phyloP scores from a whole-genome alignment of 2,888 invertebrate species.

The Ormia ochracea region DNA sequence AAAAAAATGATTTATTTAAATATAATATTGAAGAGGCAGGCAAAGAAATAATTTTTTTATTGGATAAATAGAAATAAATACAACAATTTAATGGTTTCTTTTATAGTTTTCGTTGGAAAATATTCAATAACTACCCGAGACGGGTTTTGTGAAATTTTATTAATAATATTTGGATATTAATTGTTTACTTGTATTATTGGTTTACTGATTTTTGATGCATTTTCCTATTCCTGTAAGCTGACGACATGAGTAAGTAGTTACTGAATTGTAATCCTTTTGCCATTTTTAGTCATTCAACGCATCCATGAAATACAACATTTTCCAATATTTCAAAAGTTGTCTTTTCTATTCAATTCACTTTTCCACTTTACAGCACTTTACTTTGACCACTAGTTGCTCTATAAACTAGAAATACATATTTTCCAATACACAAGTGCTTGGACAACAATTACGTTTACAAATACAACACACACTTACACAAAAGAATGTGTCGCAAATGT shows the following conservation, averaged over 20 bases:
- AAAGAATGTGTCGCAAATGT: slow-evolving; percentile 38
- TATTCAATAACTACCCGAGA: too few relatives aligned
- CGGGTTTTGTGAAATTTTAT: too few relatives aligned
- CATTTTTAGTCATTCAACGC: slow-evolving; percentile 41
- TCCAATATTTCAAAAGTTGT: slow-evolving; percentile 1
- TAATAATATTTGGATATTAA: too few relatives aligned
- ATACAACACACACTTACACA: not conserved
- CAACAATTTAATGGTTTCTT: not conserved
- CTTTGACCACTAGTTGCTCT: slow-evolving; percentile 66
- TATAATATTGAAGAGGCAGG: not conserved
- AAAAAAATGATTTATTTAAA: not conserved
- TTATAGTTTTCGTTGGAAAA: too few relatives aligned
- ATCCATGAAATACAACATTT: slow-evolving; percentile 21
- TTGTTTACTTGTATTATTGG: too few relatives aligned
- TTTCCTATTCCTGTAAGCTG: too few relatives aligned
- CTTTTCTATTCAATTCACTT: slow-evolving; percentile 20
- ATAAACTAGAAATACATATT: slow-evolving; percentile 37
- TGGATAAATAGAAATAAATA: not conserved
- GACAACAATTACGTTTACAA: slow-evolving; percentile 3
- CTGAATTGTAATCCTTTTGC: not conserved
- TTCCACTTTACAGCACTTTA: slow-evolving; percentile 33
- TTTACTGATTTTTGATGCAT: too few relatives aligned
- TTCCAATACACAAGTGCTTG: slow-evolving; percentile 56
- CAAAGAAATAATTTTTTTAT: not conserved
- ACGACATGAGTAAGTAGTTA: too few relatives aligned